These are phyloP conservation scores for Syngnathus typhle DNA, from an alignment of 2,113 vertebrate species.

Conservation along the genomic window DNA sequence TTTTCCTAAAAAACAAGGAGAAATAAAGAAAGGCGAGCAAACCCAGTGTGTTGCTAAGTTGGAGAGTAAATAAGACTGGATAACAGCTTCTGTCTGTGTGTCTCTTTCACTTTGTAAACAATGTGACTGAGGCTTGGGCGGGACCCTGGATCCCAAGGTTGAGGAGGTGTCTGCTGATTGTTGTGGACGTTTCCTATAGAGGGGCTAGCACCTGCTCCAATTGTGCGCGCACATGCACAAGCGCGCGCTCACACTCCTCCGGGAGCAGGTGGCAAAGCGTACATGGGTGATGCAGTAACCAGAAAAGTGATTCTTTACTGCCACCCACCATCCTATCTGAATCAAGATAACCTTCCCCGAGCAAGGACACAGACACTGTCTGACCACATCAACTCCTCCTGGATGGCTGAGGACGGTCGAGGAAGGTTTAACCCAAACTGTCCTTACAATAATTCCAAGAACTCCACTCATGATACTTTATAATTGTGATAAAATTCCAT, in stretches of 20 bases:
- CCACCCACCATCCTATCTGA: slow-evolving; percentile 51
- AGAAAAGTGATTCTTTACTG: slow-evolving; percentile 59
- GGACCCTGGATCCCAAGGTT: slow-evolving; percentile 66
- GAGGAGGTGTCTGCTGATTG: slow-evolving; percentile 67
- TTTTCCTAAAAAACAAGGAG: neutral
- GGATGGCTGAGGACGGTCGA: slow-evolving; percentile 41
- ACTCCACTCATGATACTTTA: neutral
- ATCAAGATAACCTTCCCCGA: slow-evolving; percentile 60
- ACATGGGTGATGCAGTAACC: slow-evolving; percentile 40
- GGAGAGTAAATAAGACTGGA: slow-evolving; percentile 65
- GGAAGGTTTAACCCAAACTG: slow-evolving; percentile 40
- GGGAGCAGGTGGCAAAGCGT: slow-evolving; percentile 59
- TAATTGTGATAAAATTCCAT: neutral
- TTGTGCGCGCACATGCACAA: slow-evolving; percentile 8
- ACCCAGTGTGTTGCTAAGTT: slow-evolving; percentile 31
- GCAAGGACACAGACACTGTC: slow-evolving; percentile 58
- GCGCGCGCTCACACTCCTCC: slow-evolving; percentile 22
- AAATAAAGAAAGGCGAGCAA: slow-evolving; percentile 7
- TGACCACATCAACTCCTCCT: slow-evolving; percentile 54
- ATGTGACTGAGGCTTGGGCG: slow-evolving; percentile 53
- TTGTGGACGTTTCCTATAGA: slow-evolving; percentile 64
- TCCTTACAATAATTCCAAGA: neutral
- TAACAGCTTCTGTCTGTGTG: slow-evolving; percentile 67
- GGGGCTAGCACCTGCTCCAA: slow-evolving; percentile 52
- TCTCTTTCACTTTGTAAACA: slow-evolving; percentile 61